Evolutionary conservation across 2,888 invertebrate species (phyloP), one percentile per base, ranked within the genome.

Genomic region (Teinopalpus imperialis): DNA sequence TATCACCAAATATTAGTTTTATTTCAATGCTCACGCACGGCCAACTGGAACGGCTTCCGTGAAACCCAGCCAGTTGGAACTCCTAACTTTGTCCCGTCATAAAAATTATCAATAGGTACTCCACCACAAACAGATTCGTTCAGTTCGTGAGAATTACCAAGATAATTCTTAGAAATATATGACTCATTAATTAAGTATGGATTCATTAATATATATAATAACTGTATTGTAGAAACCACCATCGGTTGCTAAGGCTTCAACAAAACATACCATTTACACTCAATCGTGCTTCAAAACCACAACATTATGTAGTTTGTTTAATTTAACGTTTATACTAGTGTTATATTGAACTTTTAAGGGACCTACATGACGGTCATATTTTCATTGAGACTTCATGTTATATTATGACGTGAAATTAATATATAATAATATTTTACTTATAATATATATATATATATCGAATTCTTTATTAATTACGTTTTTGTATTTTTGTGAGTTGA

Each of bases 31-130:
- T 47, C 51, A 40, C 49, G 12, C 54, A 56, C 30, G 29, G 14
- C 49, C 35, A 54, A 53, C 51, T 49, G 45, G 51, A 59, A 58
- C 68, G 68, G 68, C 72, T 76, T 74, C 74, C 74, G 72, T 59
- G 54, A 66, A 61, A 61, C 62, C 74, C 79, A 74, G 67, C 70
- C 69, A 69, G 56, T 71, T 72, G 74, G 71, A 78, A 81, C 77
- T 68, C 72, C n/a, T 69, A 75, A 73, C 71, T 73, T 59, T 26
- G 26, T 14, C 32, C 56, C 57, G 53, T 49, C 60, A 40, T 29
- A 45, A 36, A 45, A 40, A 16, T 35, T 16, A 16, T 16, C 20
- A 27, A 40, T 35, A 29, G 35, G 35, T 41, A 16, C 8, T 23
- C 6, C 12, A 13, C 39, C 23, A 27, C 9, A 40, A 40, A 30